Evolutionary conservation across 2,888 invertebrate genomes (phyloP).

Genomic region (Cinara cedri): DNA sequence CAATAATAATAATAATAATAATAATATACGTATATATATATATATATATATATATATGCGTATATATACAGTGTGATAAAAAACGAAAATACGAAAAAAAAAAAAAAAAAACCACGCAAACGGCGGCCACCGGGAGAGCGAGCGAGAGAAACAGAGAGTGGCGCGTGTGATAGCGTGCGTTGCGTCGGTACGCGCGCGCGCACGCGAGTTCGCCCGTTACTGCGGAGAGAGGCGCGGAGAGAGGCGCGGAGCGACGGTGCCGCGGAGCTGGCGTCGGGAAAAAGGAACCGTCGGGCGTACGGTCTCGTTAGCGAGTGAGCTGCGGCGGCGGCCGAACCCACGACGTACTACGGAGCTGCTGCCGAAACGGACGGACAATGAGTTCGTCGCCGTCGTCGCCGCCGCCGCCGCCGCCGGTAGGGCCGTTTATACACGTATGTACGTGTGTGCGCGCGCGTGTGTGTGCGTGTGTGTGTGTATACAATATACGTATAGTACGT

Average conservation of each 20-base stretch:
- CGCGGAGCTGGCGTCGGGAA: neutral
- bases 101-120: neutral
- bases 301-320: conserved; percentile 10
- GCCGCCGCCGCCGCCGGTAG: neutral
- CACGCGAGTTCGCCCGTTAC: neutral
- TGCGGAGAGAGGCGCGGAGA: neutral
- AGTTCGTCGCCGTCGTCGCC: neutral
- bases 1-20: neutral
- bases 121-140: neutral
- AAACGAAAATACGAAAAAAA: conserved; percentile 14
- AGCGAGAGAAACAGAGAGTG: neutral
- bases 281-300: neutral
- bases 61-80: neutral
- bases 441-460: no score
- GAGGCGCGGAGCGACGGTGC: neutral
- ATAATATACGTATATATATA: neutral
- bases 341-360: neutral
- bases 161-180: neutral
- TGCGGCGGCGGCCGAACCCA: neutral
- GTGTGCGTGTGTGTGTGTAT: no score
- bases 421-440: neutral
- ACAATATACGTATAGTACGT: no score
- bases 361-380: neutral
- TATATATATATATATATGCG: neutral
- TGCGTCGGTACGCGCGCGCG: neutral